Base-by-base conservation (phyloP, 2,797 vertebrate species). In the Molossus alvarezi region DNA sequence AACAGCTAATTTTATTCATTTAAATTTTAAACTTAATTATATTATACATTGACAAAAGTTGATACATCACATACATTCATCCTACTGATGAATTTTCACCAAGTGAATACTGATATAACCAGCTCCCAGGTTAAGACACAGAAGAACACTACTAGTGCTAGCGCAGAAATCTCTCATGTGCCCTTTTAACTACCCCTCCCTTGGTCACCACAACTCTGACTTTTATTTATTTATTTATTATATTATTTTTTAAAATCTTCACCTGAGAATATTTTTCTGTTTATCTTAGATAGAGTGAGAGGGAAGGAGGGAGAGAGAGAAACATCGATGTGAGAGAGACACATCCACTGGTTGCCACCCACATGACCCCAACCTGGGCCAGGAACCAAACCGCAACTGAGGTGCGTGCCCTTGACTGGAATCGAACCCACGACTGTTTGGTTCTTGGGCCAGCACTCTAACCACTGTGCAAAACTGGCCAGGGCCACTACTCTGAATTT, bases 21-120 rank as follows among this genome's bases (percentile, higher is more conserved):
- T 82, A 55, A 64, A 53, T 79, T 86, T 96, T 88, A 65, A 83
- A 82, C 69, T 89, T 71, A 88, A 45, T 33, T 55, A 37, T n/a
- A 79, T 48, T 79, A 58, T 77, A 60, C 27, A n/a, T 11, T 94
- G 75, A 69, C 25, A 75, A 73, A 71, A 57, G 60, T 53, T 33
- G 29, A 60, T 55, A 37, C n/a, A 72, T 90, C 20, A 45, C 29
- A 33, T 29, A 51, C 60, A 60, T 86, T 94, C 45, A 79, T 87
- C 72, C 72, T 41, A 64, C 21, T 84, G 85, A 33, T 84, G 27
- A 86, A 69, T 92, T 85, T 95, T 89, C 45, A 77, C 79, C 71
- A 88, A 77, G 41, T 72, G 69, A 89, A 25, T 33, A 33, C 5
- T n/a, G 88, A 77, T 79, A 10, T 41, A 79, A 82, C 29, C 18